These are phyloP conservation scores for Yponomeuta cagnagella DNA, from an alignment of 2,888 invertebrate species.

Conservation along the genomic window DNA sequence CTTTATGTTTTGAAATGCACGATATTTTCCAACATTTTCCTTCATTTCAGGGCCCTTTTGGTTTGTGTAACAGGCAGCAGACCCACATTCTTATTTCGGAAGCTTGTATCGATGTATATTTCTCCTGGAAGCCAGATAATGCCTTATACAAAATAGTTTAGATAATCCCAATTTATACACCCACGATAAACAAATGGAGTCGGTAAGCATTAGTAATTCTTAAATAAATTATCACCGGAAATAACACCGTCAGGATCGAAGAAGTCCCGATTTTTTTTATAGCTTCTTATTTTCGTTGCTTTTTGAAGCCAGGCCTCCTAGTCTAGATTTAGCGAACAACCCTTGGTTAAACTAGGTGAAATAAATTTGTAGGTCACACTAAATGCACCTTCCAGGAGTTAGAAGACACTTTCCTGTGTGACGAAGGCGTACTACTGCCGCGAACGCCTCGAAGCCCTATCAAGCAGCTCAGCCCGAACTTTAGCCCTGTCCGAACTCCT, in stretches of 20 bases:
- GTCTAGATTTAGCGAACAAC: too few species aligned
- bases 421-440: background rate
- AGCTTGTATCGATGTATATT: background rate
- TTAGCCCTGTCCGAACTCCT: background rate
- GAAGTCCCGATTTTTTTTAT: too few species aligned
- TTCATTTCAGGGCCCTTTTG: background rate
- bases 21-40: background rate
- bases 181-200: background rate
- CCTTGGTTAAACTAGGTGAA: too few species aligned
- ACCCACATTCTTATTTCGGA: background rate
- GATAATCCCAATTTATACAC: background rate
- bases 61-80: background rate
- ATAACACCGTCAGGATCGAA: too few species aligned
- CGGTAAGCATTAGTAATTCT: background rate
- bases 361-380: too few species aligned
- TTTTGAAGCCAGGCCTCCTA: too few species aligned
- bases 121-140: constrained; percentile 1
- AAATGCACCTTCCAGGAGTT: background rate
- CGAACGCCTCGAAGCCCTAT: background rate
- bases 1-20: background rate
- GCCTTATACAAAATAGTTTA: background rate
- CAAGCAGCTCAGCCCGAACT: background rate
- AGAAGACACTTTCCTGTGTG: background rate
- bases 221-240: too few species aligned
- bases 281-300: too few species aligned